These are phyloP conservation scores for Pycnonotus jocosus DNA, from an alignment of 2,113 vertebrate species.

Conservation along the genomic window DNA sequence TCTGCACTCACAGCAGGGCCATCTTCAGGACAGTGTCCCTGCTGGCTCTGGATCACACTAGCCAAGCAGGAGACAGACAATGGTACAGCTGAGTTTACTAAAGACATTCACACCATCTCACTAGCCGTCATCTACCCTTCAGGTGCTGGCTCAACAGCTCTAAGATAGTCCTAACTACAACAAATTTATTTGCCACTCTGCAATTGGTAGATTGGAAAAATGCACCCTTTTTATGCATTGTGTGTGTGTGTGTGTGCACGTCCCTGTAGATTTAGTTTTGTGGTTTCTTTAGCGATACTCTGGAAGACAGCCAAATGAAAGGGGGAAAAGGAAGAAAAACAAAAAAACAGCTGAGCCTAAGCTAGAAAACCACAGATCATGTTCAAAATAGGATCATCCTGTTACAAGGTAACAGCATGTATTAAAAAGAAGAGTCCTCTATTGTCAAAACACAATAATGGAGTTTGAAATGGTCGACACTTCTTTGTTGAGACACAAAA, in stretches of 20 bases:
- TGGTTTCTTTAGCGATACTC: neutral
- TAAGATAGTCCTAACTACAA: neutral
- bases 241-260: rapidly evolving
- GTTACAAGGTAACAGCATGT: neutral
- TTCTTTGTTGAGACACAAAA: neutral
- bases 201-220: neutral
- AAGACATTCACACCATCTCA: neutral
- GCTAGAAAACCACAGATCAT: neutral
- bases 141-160: neutral
- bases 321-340: neutral
- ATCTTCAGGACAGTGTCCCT: neutral
- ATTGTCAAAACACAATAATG: neutral
- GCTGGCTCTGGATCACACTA: neutral
- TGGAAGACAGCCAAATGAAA: conserved; percentile 25
- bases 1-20: rapidly evolving
- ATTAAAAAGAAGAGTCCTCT: neutral
- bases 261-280: neutral
- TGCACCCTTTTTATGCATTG: neutral
- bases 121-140: neutral
- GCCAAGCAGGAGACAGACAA: neutral
- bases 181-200: neutral
- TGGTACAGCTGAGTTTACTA: neutral
- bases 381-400: neutral
- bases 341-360: neutral
- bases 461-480: neutral